These are phyloP conservation scores for Cavia porcellus DNA, from an alignment of 2,113 vertebrate genomes.

Conservation along the genomic window DNA sequence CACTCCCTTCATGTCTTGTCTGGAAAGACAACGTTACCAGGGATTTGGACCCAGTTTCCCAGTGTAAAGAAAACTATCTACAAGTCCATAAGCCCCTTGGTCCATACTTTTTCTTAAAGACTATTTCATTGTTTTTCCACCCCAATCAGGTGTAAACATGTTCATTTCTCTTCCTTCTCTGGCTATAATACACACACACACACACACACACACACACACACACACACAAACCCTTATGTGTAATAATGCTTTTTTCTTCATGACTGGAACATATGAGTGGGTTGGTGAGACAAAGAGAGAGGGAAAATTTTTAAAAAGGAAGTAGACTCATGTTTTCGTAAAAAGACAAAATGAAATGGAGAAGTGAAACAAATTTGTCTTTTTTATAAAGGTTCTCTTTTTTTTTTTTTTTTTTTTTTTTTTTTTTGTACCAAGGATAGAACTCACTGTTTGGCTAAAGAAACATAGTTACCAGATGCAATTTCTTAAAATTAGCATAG, in stretches of 20 bases:
- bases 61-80: not conserved
- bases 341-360: conserved; percentile 50
- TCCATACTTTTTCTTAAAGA: conserved; percentile 1
- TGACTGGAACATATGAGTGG: not conserved
- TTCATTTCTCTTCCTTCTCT: not conserved
- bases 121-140: not conserved
- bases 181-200: not conserved
- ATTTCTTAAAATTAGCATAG: conserved; percentile 45
- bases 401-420: not conserved
- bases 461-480: not conserved
- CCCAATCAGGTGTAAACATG: not conserved
- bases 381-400: not conserved
- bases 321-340: conserved; percentile 42
- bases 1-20: conserved; percentile 60
- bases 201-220: not conserved
- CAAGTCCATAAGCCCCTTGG: not conserved
- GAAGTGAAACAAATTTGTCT: conserved; percentile 56
- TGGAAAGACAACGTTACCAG: conserved; percentile 51
- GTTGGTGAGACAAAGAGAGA: not conserved
- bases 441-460: not conserved
- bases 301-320: conserved; percentile 48
- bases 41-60: conserved; percentile 27
- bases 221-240: not conserved
- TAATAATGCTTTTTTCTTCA: not conserved
- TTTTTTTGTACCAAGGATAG: too few species aligned